phyloP scores from a whole-genome alignment of 2,113 vertebrate genomes.

The Tapirus terrestris region DNA sequence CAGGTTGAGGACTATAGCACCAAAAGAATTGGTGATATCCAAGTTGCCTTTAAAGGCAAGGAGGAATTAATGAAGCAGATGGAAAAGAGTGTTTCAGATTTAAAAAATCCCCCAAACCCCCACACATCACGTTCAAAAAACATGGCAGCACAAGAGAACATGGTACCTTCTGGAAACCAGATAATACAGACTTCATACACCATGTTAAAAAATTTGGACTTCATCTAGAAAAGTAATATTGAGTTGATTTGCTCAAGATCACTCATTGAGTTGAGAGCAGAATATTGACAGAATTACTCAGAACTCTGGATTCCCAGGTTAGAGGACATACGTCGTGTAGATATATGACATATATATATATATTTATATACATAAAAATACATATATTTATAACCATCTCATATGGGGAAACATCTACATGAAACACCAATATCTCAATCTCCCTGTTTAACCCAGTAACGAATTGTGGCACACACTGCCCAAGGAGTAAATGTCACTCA shows the following conservation, averaged over 20 bases:
- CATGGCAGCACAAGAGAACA: background rate
- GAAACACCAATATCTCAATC: background rate
- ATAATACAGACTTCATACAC: background rate
- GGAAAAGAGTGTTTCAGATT: background rate
- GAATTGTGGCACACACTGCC: accelerated
- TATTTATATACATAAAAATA: background rate
- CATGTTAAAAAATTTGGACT: background rate
- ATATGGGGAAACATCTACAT: background rate
- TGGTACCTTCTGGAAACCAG: background rate
- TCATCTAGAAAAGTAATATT: background rate
- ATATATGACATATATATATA: background rate
- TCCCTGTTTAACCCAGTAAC: background rate
- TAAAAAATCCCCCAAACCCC: too few species aligned
- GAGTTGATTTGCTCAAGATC: background rate
- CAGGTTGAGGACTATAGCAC: background rate
- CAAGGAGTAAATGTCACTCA: accelerated
- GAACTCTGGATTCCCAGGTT: background rate
- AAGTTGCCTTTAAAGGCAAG: background rate
- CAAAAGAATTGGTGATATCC: background rate
- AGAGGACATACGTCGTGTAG: background rate
- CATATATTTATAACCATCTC: background rate
- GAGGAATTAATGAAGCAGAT: background rate
- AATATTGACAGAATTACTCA: background rate
- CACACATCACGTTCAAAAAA: background rate
- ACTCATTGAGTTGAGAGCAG: background rate